Evolutionary conservation across 2,113 vertebrate species (phyloP), one percentile per base, ranked within the genome.

Genomic region (Apteryx owenii): DNA sequence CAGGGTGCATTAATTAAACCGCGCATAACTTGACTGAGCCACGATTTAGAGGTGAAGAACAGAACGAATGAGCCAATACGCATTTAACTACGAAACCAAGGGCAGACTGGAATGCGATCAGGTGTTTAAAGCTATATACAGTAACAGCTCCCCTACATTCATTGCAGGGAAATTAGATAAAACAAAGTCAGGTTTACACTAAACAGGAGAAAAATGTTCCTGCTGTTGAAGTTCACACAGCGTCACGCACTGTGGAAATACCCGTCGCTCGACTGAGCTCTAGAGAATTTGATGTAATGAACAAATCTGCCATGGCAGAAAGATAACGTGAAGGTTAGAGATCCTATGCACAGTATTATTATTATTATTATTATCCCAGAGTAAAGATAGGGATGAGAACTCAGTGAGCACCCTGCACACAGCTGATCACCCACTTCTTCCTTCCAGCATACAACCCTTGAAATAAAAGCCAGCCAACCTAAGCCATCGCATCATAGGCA

Each of bases 1-100:
- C 60, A 78, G 51, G 51, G 62, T 58, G 82, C 50, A 72, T 81
- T 92, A 95, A 95, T 94, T 88, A 90, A 80, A 89, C 64, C 80
- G 68, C 23, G 72, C n/a, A 64, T n/a, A 84, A 78, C 88, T 78
- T 78, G 54, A 58, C 81, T 73, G 81, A 91, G 84, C 60, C 13
- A 11, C 56, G 68, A 92, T 92, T 91, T 75, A 58, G 72, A 91
- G 79, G 51, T 73, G 50, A 90, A 82, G 92, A 91, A 85, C 3
- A 77, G 65, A 84, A 85, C 9, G 36, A 81, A 40, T 17, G 42
- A 87, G 36, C 29, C 0, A 2, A 26, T 15, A 60, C 44, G 38
- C 25, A 60, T 42, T 93, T 82, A 95, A 92, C 60, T 60, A 15
- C 31, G 70, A 62, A 95, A 61, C 29, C 64, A 93, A 91, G 88